Base-by-base conservation (phyloP, 2,113 vertebrate species). In the Sturnira hondurensis region DNA sequence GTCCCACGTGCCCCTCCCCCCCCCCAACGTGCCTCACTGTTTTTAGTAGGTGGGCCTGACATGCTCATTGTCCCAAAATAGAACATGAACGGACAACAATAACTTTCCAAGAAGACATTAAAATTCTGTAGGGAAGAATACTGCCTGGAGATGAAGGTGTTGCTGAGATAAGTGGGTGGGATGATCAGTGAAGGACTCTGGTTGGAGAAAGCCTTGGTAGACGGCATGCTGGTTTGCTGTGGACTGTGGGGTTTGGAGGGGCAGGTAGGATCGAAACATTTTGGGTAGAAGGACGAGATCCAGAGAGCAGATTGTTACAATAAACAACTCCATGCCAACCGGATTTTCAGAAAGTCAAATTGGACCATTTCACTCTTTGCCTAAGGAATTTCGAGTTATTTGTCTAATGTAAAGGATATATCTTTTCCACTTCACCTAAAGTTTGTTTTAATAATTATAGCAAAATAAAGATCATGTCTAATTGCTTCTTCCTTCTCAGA, bases 161-260 rank as follows among this genome's bases (percentile, higher is more conserved):
- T 31, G 84, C 9, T 33, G 20, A 86, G 43, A 16, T 24, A 20
- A 1, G 5, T 7, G 38, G 52, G 8, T 33, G 45, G 38, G 38
- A 24, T 20, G 67, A 26, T 5, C 11, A 22, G 11, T 1, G 3
- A 47, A 54, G 38, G 19, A 26, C 80, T 91, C 31, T 1, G 4
- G 17, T 2, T 52, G 11, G 50, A 92, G 58, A 67, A 41, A 41
- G 50, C 52, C 47, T n/a, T 26, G 47, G 84, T 7, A 13, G 17
- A 1, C 0, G 36, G 56, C 16, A 0, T 0, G 11, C 8, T 1
- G 12, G 16, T 20, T 50, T 11, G 8, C 12, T 1, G 5, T 13
- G 36, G 52, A 43, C 16, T 0, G 1, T 14, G 36, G 33, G 17
- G 4, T 56, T 4, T 3, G 56, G 16, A 24, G 38, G 17, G 5